Conservation (phyloP, 2,888 invertebrate genomes). For the Tetragnatha montana region DNA sequence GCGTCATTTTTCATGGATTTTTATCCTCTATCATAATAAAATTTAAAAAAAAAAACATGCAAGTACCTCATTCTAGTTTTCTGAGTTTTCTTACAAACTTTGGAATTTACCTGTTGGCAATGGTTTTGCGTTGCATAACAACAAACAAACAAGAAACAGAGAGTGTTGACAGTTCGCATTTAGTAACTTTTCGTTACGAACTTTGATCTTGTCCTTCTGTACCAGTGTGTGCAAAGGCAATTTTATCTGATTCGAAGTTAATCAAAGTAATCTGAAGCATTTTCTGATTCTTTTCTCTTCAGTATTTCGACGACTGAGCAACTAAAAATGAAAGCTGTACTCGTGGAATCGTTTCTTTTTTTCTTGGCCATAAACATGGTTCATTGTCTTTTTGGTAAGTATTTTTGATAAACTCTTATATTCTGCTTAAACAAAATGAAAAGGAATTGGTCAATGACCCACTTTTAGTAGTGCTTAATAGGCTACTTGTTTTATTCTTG, state of each 20-base stretch:
- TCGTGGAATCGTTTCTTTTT: constrained; percentile 23
- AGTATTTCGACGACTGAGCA: background rate
- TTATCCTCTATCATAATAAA: too few relatives aligned
- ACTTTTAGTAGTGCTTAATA: too few relatives aligned
- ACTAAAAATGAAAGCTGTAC: constrained; percentile 27
- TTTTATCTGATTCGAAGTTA: constrained; percentile 49
- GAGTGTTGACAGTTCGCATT: constrained; percentile 7
- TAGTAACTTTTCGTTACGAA: constrained; percentile 17
- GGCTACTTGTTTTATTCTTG: too few relatives aligned
- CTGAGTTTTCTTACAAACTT: too few relatives aligned
- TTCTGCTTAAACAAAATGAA: too few relatives aligned
- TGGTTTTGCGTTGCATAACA: too few relatives aligned
- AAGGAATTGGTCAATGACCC: too few relatives aligned
- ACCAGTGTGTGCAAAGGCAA: constrained; percentile 71
- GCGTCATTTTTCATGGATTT: too few relatives aligned
- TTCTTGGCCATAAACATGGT: constrained; percentile 24
- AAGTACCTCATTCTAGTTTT: too few relatives aligned
- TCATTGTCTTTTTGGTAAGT: constrained; percentile 41
- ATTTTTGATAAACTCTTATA: background rate
- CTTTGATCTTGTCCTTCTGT: constrained; percentile 69
- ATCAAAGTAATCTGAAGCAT: constrained; percentile 12
- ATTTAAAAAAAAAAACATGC: too few relatives aligned
- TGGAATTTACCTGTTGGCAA: too few relatives aligned
- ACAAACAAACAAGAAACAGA: constrained; percentile 22
- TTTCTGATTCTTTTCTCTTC: constrained; percentile 17